phyloP scores from a whole-genome alignment of 2,888 invertebrate species.

The Parelbella ahira region DNA sequence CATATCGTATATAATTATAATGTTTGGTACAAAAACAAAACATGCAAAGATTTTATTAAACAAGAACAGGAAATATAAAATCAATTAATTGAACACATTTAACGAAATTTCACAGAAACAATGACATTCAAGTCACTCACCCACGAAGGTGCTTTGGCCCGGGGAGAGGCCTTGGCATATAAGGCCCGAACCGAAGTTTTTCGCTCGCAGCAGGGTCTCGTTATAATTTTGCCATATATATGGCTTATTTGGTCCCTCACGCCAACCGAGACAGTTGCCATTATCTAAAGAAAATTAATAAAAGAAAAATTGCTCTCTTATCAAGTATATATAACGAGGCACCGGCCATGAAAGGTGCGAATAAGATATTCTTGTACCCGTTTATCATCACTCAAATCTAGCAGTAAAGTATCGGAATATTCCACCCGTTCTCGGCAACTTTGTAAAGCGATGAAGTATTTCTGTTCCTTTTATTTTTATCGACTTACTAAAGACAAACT shows the following conservation, averaged over 20 bases:
- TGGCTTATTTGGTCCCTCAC: constrained; percentile 90
- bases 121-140: constrained; percentile 60
- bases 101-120: constrained; percentile 12
- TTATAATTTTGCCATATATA: constrained; percentile 97
- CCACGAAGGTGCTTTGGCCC: constrained; percentile 89
- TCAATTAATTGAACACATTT: neutral
- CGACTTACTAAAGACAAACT: constrained; percentile 33
- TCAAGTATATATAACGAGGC: constrained; percentile 12
- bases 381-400: constrained; percentile 46
- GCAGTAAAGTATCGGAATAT: constrained; percentile 42
- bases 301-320: constrained; percentile 20
- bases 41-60: too few relatives aligned
- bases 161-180: constrained; percentile 88
- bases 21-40: too few relatives aligned
- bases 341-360: constrained; percentile 18
- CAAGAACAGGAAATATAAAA: too few relatives aligned
- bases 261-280: constrained; percentile 95
- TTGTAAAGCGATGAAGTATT: constrained; percentile 27
- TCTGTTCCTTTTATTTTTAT: constrained; percentile 42
- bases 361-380: constrained; percentile 33
- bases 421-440: constrained; percentile 40
- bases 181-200: constrained; percentile 95
- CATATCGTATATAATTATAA: neutral
- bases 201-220: constrained; percentile 93
- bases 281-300: constrained; percentile 82